Conservation (phyloP, 2,797 vertebrate species). For the Paguma larvata region DNA sequence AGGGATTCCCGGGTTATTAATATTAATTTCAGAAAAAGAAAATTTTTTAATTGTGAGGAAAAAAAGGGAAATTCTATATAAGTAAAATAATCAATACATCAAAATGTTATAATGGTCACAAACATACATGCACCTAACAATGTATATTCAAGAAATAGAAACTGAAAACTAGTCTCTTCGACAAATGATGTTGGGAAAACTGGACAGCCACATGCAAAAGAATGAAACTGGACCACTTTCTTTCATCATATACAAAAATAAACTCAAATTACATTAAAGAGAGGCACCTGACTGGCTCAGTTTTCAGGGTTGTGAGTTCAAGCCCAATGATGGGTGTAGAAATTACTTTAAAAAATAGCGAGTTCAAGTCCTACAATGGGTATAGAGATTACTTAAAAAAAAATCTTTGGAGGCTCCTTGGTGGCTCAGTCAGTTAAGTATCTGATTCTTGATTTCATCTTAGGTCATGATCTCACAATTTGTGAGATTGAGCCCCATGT, state of each 20-base stretch:
- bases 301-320: background rate
- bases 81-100: background rate
- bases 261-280: background rate
- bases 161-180: background rate
- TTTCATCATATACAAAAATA: background rate
- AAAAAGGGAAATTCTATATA: background rate
- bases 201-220: background rate
- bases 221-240: background rate
- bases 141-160: slow-evolving; percentile 18
- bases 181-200: background rate
- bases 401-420: background rate
- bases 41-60: background rate
- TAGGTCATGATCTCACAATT: no score
- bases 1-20: background rate
- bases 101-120: background rate
- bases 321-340: background rate
- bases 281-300: background rate
- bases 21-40: background rate
- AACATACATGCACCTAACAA: slow-evolving; percentile 7
- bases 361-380: background rate
- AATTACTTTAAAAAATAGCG: background rate
- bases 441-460: no score
- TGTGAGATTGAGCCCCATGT: background rate
- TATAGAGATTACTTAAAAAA: background rate
- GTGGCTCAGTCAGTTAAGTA: background rate